These are phyloP conservation scores for Mustela nigripes DNA, from an alignment of 2,113 vertebrate species.

Conservation along the genomic window DNA sequence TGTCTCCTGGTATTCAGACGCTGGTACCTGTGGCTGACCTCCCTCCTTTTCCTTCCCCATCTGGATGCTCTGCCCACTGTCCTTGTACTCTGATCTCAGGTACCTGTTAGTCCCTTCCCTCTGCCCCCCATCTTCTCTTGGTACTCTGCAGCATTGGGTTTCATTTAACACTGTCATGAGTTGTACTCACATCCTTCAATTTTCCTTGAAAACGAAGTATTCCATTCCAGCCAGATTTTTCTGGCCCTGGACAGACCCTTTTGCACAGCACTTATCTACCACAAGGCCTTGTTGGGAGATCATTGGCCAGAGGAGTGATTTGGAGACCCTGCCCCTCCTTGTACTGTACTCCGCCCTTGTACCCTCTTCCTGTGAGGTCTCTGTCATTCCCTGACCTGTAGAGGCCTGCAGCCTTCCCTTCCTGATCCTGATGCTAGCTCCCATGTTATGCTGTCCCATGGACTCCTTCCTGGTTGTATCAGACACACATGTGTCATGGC, in stretches of 20 bases:
- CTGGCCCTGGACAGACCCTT: not conserved
- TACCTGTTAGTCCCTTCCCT: not conserved
- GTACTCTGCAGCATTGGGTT: not conserved
- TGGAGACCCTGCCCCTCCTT: not conserved
- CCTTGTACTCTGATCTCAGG: not conserved
- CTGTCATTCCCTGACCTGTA: not conserved
- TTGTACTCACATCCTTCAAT: fast-evolving
- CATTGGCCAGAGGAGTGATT: no score
- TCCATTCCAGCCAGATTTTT: not conserved
- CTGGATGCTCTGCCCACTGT: not conserved
- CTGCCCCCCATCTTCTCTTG: not conserved
- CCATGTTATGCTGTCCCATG: not conserved
- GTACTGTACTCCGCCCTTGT: no score
- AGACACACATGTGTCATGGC: not conserved
- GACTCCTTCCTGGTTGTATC: not conserved
- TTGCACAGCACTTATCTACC: not conserved
- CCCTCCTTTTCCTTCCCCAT: no score
- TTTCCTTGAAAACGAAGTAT: not conserved
- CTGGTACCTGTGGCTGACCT: no score
- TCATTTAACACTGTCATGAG: not conserved
- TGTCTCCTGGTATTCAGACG: not conserved
- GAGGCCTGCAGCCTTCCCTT: no score
- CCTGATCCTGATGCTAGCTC: not conserved
- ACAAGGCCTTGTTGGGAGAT: not conserved
- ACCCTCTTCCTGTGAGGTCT: not conserved